Evolutionary conservation across 2,797 vertebrate species (phyloP).

Genomic region (Rousettus madagascariensis): DNA sequence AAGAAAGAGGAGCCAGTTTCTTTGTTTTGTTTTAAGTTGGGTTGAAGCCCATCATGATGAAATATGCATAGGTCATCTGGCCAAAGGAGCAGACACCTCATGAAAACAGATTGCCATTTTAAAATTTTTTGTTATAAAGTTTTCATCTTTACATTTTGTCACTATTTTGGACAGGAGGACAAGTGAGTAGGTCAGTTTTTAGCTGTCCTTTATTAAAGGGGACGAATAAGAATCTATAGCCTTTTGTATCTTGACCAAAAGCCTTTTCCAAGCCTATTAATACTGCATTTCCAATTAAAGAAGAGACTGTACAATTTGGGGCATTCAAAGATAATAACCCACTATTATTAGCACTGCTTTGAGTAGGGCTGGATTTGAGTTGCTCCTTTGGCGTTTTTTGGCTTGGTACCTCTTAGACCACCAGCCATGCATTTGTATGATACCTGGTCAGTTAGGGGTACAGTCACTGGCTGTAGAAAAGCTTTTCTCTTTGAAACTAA

Average conservation of each 20-base stretch:
- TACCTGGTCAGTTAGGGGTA: background rate
- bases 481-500: constrained; percentile 55
- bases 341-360: background rate
- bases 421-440: background rate
- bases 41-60: background rate
- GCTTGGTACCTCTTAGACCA: background rate
- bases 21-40: constrained; percentile 26
- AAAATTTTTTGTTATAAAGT: background rate
- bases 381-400: background rate
- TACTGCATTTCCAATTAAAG: background rate
- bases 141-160: background rate
- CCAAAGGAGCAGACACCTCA: background rate
- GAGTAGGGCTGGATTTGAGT: background rate
- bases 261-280: background rate
- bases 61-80: background rate
- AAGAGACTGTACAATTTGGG: background rate
- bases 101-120: background rate
- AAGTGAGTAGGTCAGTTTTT: background rate
- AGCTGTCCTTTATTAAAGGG: background rate
- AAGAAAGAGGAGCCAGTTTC: constrained; percentile 32
- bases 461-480: constrained; percentile 21
- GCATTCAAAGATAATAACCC: background rate
- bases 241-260: constrained; percentile 13
- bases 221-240: background rate
- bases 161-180: background rate